A percentile compares a stretch with the other conserved stretches of the same genome.
These are phyloP conservation scores for Graptemys geographica DNA, from an alignment of 2,797 vertebrate species.

Conservation along the genomic window DNA sequence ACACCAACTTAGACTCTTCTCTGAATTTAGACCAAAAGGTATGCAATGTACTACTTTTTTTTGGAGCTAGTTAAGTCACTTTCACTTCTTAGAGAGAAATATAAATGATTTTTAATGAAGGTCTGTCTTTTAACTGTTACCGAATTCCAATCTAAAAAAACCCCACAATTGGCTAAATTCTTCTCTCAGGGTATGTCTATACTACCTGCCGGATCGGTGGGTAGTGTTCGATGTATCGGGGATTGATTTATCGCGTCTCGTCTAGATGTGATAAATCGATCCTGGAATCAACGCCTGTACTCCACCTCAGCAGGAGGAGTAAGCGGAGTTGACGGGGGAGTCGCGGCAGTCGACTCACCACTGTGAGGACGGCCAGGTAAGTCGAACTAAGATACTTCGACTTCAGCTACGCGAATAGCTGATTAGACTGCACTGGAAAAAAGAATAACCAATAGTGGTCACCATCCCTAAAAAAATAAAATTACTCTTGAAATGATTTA, in stretches of 20 bases:
- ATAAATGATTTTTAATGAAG: constrained; percentile 30
- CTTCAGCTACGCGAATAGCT: not conserved
- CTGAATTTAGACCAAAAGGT: not conserved
- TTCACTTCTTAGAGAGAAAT: not conserved
- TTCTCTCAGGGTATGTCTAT: not conserved
- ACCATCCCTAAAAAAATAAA: not conserved
- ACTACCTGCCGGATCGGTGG: too few relatives aligned
- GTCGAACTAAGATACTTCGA: too few relatives aligned
- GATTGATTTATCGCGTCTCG: too few relatives aligned
- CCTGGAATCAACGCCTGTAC: too few relatives aligned
- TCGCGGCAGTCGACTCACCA: too few relatives aligned
- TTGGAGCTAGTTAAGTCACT: not conserved
- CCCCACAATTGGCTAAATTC: not conserved
- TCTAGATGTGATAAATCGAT: too few relatives aligned
- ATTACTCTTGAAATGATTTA: not conserved
- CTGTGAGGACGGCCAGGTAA: too few relatives aligned
- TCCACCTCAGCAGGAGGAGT: too few relatives aligned
- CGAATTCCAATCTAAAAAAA: constrained; percentile 38
- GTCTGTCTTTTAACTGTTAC: constrained; percentile 39
- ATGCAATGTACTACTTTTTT: not conserved
- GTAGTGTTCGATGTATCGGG: too few relatives aligned
- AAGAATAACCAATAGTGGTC: not conserved
- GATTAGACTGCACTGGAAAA: not conserved
- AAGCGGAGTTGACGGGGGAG: too few relatives aligned
- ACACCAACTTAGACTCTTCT: not conserved